Conservation (phyloP, 2,113 vertebrate genomes). For the Dipodomys spectabilis region DNA sequence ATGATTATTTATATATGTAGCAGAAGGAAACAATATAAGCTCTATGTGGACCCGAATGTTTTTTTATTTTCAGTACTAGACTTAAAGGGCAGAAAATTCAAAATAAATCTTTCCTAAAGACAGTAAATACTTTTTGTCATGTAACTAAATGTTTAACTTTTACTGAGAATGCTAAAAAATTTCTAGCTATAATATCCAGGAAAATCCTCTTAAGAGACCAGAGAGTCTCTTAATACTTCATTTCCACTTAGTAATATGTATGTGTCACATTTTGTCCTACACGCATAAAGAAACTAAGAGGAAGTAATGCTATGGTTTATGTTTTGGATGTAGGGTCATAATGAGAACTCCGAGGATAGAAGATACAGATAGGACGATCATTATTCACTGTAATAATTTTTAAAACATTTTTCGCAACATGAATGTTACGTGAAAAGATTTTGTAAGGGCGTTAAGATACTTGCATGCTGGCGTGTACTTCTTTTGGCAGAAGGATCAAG, state of each 20-base stretch:
- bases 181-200: not conserved
- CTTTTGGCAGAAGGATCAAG: not conserved
- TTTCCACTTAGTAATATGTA: not conserved
- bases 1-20: not conserved
- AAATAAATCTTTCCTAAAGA: too few species aligned
- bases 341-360: not conserved
- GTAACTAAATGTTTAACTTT: constrained; percentile 11
- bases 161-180: not conserved
- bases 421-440: not conserved
- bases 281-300: not conserved
- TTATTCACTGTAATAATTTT: not conserved
- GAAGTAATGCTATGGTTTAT: not conserved
- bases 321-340: not conserved
- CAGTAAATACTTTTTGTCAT: not conserved
- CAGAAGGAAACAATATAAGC: not conserved
- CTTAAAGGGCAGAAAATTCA: not conserved
- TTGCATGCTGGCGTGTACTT: too few species aligned
- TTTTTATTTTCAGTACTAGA: not conserved
- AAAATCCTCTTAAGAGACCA: not conserved
- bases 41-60: not conserved
- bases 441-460: not conserved
- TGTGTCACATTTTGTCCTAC: not conserved
- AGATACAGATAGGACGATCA: not conserved
- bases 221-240: not conserved
- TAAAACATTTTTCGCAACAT: not conserved